These are phyloP conservation scores for Unio pictorum DNA, from an alignment of 2,888 invertebrate genomes.

Conservation along the genomic window DNA sequence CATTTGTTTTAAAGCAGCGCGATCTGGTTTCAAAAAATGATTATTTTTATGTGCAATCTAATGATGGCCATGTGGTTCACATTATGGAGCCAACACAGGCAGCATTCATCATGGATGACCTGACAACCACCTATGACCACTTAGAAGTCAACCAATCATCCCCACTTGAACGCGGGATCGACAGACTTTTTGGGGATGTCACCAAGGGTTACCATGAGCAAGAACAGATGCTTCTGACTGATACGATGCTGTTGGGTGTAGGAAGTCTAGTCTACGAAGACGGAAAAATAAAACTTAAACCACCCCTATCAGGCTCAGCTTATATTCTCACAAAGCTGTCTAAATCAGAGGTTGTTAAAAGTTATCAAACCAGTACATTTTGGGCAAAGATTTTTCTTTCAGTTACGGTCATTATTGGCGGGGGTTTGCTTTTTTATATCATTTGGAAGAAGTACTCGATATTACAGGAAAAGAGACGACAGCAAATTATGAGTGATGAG, in stretches of 20 bases:
- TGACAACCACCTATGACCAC: slow-evolving; percentile 87
- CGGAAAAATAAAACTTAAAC: slow-evolving; percentile 78
- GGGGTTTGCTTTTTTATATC: slow-evolving; percentile 75
- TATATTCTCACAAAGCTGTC: slow-evolving; percentile 87
- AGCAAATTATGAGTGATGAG: slow-evolving; percentile 25
- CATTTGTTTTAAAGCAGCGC: slow-evolving; percentile 78
- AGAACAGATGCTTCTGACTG: slow-evolving; percentile 88
- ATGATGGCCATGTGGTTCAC: slow-evolving; percentile 77
- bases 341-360: slow-evolving; percentile 81
- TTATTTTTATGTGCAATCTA: slow-evolving; percentile 6
- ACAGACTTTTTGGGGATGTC: slow-evolving; percentile 85
- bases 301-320: slow-evolving; percentile 81
- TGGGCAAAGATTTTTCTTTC: slow-evolving; percentile 74
- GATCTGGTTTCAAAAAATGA: not conserved
- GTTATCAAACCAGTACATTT: slow-evolving; percentile 81
- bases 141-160: slow-evolving; percentile 85
- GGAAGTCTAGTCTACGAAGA: slow-evolving; percentile 83
- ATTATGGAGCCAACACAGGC: slow-evolving; percentile 81
- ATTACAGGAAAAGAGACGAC: slow-evolving; percentile 25
- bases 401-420: slow-evolving; percentile 76
- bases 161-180: slow-evolving; percentile 86
- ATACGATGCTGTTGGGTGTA: slow-evolving; percentile 84
- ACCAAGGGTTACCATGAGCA: slow-evolving; percentile 89
- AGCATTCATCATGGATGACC: slow-evolving; percentile 78
- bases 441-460: slow-evolving; percentile 72